Percentiles rank a stretch among this genome's conserved stretches.
Conservation (phyloP, 2,888 invertebrate genomes). For the Catocala nupta region DNA sequence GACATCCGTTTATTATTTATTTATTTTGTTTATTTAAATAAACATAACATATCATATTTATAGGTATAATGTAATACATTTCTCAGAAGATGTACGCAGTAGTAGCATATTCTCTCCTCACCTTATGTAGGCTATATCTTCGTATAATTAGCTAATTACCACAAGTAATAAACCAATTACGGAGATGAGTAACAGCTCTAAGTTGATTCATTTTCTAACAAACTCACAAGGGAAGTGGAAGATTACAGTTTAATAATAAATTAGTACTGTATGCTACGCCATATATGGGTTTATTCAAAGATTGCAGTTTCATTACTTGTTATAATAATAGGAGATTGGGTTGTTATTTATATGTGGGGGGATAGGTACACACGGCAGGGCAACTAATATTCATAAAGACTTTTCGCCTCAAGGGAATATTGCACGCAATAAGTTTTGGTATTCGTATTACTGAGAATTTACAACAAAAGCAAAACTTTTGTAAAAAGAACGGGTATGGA, state of each 20-base stretch:
- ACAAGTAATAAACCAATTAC: slow-evolving; percentile 53
- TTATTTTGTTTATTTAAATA: too few species aligned
- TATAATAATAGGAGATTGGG: slow-evolving; percentile 7
- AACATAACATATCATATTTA: too few species aligned
- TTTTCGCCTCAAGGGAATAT: neutral
- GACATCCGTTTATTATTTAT: too few species aligned
- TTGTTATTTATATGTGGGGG: neutral
- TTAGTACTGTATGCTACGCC: slow-evolving; percentile 24
- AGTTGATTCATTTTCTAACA: slow-evolving; percentile 46
- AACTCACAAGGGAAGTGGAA: slow-evolving; percentile 37
- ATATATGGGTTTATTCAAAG: slow-evolving; percentile 17
- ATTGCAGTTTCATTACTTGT: slow-evolving; percentile 25
- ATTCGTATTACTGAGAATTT: too few species aligned
- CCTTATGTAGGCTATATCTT: too few species aligned
- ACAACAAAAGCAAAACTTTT: too few species aligned
- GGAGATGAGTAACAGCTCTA: slow-evolving; percentile 39
- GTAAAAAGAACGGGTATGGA: too few species aligned
- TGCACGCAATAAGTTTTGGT: too few species aligned
- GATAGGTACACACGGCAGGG: too few species aligned
- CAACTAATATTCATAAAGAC: neutral
- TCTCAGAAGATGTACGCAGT: too few species aligned
- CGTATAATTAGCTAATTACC: slow-evolving; percentile 31
- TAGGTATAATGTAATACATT: too few species aligned
- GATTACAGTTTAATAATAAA: slow-evolving; percentile 52
- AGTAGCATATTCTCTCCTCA: too few species aligned